These are phyloP conservation scores for Brevipalpus yothersi DNA, from an alignment of 1,140 invertebrate genomes.

Conservation along the genomic window DNA sequence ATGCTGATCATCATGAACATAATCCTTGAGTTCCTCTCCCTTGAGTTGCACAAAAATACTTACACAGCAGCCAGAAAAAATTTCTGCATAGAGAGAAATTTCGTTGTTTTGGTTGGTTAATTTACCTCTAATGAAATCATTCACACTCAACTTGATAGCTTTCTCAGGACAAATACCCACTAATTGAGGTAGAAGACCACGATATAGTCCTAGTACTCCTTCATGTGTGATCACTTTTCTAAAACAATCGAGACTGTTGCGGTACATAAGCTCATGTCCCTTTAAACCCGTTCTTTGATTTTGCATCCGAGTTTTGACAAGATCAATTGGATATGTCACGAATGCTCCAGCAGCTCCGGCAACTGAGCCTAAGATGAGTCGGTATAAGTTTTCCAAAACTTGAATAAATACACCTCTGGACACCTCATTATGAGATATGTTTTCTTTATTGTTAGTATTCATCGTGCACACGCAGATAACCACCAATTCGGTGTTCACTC, in stretches of 20 bases:
- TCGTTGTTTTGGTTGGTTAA: conserved; percentile 66
- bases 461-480: too few species aligned
- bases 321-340: conserved; percentile 93
- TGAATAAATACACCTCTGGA: too few species aligned
- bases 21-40: not conserved
- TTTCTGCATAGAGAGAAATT: conserved; percentile 56
- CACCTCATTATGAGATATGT: too few species aligned
- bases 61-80: conserved; percentile 76
- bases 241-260: conserved; percentile 86
- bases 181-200: conserved; percentile 80
- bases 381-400: conserved; percentile 27
- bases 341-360: conserved; percentile 92
- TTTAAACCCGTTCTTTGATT: conserved; percentile 73
- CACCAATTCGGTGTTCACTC: too few species aligned
- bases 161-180: conserved; percentile 98
- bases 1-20: conserved; percentile 4
- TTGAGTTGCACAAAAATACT: conserved; percentile 26
- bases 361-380: conserved; percentile 76
- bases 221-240: conserved; percentile 87
- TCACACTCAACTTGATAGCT: conserved; percentile 91
- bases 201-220: conserved; percentile 74
- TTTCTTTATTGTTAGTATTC: too few species aligned
- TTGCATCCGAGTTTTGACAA: conserved; percentile 96
- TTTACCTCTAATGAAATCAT: conserved; percentile 87
- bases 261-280: conserved; percentile 89